Evolutionary conservation across 2,113 vertebrate species (phyloP).

Genomic region (Lucifuga dentata): DNA sequence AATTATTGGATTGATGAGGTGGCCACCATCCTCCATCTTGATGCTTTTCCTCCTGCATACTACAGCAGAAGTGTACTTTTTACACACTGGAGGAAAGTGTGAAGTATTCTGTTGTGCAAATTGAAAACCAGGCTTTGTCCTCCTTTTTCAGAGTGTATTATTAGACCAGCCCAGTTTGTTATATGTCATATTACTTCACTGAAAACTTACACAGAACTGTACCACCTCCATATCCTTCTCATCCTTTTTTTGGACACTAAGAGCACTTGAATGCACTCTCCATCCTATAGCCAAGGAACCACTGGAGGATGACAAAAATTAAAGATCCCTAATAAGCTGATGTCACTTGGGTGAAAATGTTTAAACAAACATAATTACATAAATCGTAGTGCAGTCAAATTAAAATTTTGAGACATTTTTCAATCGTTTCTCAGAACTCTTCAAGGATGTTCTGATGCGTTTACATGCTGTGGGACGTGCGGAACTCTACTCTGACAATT

Average conservation of each 20-base stretch:
- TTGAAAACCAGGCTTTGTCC: neutral
- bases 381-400: neutral
- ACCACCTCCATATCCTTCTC: too few species aligned
- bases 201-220: neutral
- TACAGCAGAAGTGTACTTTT: neutral
- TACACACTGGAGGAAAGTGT: neutral
- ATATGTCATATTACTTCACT: neutral
- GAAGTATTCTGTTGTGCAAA: neutral
- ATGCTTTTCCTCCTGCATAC: neutral
- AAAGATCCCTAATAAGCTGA: constrained; percentile 1
- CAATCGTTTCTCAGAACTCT: neutral
- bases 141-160: neutral
- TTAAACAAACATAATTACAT: neutral
- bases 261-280: too few species aligned
- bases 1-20: neutral
- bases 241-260: too few species aligned
- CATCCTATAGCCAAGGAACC: neutral
- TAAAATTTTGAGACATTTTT: neutral
- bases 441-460: too few species aligned
- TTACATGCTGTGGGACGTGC: too few species aligned
- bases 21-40: neutral
- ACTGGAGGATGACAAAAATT: neutral
- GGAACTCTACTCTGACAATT: too few species aligned
- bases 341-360: neutral
- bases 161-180: neutral